phyloP scores from a whole-genome alignment of 2,888 invertebrate species.

The Mechanitis mazaeus region DNA sequence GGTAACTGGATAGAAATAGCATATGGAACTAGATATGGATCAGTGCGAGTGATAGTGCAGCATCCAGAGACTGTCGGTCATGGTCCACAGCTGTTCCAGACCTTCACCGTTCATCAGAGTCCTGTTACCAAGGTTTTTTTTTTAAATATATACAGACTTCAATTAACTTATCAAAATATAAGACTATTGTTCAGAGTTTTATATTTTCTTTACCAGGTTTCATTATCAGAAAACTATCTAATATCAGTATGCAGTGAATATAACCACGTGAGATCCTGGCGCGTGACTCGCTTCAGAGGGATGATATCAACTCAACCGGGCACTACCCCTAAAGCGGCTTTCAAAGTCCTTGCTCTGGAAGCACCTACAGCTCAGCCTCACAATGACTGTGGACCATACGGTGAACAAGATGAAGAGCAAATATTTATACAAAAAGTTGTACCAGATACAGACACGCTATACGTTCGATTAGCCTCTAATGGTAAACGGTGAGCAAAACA shows the following conservation, averaged over 20 bases:
- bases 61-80: conserved; percentile 99
- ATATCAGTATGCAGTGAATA: conserved; percentile 98
- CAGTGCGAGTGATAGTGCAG: conserved; percentile 97
- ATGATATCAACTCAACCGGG: conserved; percentile 99
- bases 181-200: background rate
- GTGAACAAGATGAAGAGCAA: conserved; percentile 98
- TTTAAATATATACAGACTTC: background rate
- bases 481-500: conserved; percentile 84
- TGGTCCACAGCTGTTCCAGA: conserved; percentile 98
- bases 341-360: conserved; percentile 92
- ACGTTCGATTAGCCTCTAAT: conserved; percentile 95
- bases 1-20: conserved; percentile 99
- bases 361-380: conserved; percentile 77
- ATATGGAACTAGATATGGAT: conserved; percentile 97
- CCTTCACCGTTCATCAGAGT: conserved; percentile 97
- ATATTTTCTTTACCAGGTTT: conserved; percentile 78
- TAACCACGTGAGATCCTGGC: conserved; percentile 98
- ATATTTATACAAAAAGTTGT: conserved; percentile 98
- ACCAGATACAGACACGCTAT: conserved; percentile 96
- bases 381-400: conserved; percentile 91
- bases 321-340: conserved; percentile 97
- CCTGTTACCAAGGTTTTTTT: conserved; percentile 90
- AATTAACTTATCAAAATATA: too few species aligned
- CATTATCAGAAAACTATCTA: conserved; percentile 95
- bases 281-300: conserved; percentile 96